Conservation (phyloP, 2,888 invertebrate species). For the Drosophila fungiperda region DNA sequence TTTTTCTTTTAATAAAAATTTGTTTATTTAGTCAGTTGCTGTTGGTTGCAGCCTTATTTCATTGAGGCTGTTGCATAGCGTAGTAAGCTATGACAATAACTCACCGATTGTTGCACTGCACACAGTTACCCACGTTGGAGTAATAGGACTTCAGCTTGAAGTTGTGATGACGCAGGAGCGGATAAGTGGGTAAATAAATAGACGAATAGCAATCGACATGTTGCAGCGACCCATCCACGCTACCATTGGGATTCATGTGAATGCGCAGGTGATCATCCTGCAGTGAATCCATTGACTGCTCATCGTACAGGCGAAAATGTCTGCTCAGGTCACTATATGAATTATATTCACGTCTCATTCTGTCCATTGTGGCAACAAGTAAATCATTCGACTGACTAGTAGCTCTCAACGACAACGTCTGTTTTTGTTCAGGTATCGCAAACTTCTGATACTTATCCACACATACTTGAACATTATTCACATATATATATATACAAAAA, state of each 20-base stretch:
- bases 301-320: slow-evolving; percentile 55
- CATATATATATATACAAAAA: background rate
- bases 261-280: slow-evolving; percentile 52
- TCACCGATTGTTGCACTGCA: slow-evolving; percentile 70
- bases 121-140: slow-evolving; percentile 68
- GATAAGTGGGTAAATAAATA: slow-evolving; percentile 7
- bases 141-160: slow-evolving; percentile 66
- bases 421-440: slow-evolving; percentile 38
- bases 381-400: slow-evolving; percentile 14
- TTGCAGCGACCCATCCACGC: slow-evolving; percentile 43
- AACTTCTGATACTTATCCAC: slow-evolving; percentile 23
- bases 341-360: slow-evolving; percentile 59
- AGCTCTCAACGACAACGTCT: slow-evolving; percentile 24
- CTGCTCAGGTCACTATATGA: slow-evolving; percentile 63
- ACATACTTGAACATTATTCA: background rate
- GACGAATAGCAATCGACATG: slow-evolving; percentile 35
- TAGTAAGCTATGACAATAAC: slow-evolving; percentile 16
- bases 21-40: background rate
- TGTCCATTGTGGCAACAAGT: slow-evolving; percentile 40
- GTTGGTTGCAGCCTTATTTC: background rate
- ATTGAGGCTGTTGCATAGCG: background rate
- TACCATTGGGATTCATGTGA: slow-evolving; percentile 67
- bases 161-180: slow-evolving; percentile 60
- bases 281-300: slow-evolving; percentile 66
- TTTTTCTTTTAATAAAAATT: background rate